Evolutionary conservation across 37 sponge, comb jelly and placozoan species (phyloP).

Genomic region (Cliona cf. orientalis): DNA sequence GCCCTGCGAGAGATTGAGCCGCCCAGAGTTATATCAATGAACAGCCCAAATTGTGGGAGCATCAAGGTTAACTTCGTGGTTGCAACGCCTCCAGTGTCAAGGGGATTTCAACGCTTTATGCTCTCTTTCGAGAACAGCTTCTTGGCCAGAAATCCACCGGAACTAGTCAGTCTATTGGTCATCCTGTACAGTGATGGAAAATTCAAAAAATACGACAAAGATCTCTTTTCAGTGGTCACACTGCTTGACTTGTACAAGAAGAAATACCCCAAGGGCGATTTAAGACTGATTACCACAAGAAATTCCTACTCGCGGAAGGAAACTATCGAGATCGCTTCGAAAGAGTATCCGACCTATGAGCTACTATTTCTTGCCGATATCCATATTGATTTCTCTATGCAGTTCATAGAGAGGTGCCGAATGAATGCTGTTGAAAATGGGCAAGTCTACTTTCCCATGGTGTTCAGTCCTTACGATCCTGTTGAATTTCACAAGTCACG

Average conservation of each 20-base stretch:
- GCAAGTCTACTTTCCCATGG: slow-evolving; percentile 52
- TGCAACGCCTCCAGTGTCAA: slow-evolving; percentile 38
- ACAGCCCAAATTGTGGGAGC: slow-evolving; percentile 9
- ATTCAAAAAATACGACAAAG: slow-evolving; percentile 14
- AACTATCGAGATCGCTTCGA: slow-evolving; percentile 40
- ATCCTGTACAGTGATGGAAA: slow-evolving; percentile 34
- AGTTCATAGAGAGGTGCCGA: slow-evolving; percentile 54
- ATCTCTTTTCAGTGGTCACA: slow-evolving; percentile 29
- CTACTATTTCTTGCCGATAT: slow-evolving; percentile 61
- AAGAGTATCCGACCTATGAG: slow-evolving; percentile 36
- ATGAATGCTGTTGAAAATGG: slow-evolving; percentile 33
- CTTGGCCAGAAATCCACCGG: slow-evolving; percentile 36
- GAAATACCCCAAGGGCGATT: slow-evolving; percentile 59
- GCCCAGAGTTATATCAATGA: slow-evolving; percentile 19
- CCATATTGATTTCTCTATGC: slow-evolving; percentile 56
- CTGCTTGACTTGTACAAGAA: slow-evolving; percentile 54
- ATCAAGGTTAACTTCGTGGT: slow-evolving; percentile 61
- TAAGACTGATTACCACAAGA: slow-evolving; percentile 26
- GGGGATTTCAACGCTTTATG: slow-evolving; percentile 60
- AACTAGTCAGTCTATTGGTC: slow-evolving; percentile 42
- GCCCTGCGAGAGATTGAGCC: slow-evolving; percentile 27
- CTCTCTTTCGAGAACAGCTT: slow-evolving; percentile 69
- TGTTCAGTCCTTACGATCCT: slow-evolving; percentile 56
- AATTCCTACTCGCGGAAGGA: slow-evolving; percentile 8
- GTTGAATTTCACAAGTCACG: slow-evolving; percentile 41